A percentile compares a stretch with the other conserved stretches of the same genome.
Evolutionary conservation across 1,140 invertebrate genomes (phyloP).

Genomic region (Telenomus remus): DNA sequence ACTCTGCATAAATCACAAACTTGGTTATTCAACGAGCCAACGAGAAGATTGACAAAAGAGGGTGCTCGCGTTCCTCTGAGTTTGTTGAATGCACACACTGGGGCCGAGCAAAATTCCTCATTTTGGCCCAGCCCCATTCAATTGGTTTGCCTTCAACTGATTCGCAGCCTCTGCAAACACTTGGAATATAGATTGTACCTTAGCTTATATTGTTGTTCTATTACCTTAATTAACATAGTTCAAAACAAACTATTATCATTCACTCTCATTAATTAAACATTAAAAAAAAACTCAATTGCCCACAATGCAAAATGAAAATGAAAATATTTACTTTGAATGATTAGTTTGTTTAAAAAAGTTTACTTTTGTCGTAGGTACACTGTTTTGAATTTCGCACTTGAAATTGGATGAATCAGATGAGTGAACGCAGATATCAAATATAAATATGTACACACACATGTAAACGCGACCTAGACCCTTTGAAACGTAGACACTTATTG

Average conservation of each 20-base stretch:
- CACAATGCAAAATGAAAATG: too few species aligned
- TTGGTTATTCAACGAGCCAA: conserved; percentile 48
- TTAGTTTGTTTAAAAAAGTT: too few species aligned
- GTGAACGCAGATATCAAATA: neutral
- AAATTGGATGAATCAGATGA: too few species aligned
- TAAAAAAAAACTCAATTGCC: too few species aligned
- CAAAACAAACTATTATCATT: neutral
- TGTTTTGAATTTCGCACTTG: too few species aligned
- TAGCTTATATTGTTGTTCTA: conserved; percentile 1
- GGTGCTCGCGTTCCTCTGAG: conserved; percentile 41
- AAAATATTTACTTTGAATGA: too few species aligned
- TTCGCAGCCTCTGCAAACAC: conserved; percentile 41
- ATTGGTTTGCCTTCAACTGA: conserved; percentile 45
- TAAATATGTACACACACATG: conserved; percentile 12
- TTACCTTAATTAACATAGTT: conserved; percentile 21
- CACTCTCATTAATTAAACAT: too few species aligned
- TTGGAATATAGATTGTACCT: conserved; percentile 41
- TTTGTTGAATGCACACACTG: conserved; percentile 54
- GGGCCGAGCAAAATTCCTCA: conserved; percentile 49
- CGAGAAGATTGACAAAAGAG: conserved; percentile 51
- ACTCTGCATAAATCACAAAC: conserved; percentile 53
- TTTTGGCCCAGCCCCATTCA: conserved; percentile 49
- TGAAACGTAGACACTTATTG: conserved; percentile 71
- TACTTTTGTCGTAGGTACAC: too few species aligned
- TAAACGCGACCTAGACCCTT: conserved; percentile 62